phyloP scores from a whole-genome alignment of 2,113 vertebrate species.

The Podarcis cretensis region DNA sequence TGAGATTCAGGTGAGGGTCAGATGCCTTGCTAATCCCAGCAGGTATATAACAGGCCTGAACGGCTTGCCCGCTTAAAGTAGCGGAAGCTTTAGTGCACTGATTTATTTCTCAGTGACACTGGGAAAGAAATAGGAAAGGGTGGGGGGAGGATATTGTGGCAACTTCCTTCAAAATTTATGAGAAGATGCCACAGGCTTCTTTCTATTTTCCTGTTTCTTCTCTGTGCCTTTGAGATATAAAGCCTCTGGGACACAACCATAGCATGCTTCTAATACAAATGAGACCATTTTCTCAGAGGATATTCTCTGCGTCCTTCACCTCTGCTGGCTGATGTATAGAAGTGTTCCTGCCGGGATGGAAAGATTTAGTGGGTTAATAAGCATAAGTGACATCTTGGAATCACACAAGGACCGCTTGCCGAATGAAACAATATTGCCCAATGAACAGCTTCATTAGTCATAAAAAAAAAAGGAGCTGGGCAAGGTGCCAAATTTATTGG shows the following conservation, averaged over 20 bases:
- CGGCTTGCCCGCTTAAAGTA: too few species aligned
- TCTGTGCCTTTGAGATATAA: background rate
- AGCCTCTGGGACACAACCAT: constrained; percentile 6
- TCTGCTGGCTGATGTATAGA: constrained; percentile 16
- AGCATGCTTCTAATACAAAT: background rate
- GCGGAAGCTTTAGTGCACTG: background rate
- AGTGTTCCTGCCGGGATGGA: accelerated
- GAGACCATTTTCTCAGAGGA: constrained; percentile 25
- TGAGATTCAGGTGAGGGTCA: too few species aligned
- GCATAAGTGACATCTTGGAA: constrained; percentile 5
- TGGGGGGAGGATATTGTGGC: background rate
- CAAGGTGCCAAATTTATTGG: constrained; percentile 6
- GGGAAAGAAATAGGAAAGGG: background rate
- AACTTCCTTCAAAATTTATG: background rate
- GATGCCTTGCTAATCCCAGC: too few species aligned
- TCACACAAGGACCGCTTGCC: background rate
- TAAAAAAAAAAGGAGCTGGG: constrained; percentile 33
- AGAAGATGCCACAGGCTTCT: background rate
- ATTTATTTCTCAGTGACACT: background rate
- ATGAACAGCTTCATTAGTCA: constrained; percentile 26
- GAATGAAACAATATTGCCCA: background rate
- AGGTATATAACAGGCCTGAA: too few species aligned
- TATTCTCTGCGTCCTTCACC: background rate
- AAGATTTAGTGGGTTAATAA: constrained; percentile 5
- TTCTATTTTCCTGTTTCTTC: background rate